Conservation (phyloP, 1,140 invertebrate species). For the Agraylea sexmaculata region DNA sequence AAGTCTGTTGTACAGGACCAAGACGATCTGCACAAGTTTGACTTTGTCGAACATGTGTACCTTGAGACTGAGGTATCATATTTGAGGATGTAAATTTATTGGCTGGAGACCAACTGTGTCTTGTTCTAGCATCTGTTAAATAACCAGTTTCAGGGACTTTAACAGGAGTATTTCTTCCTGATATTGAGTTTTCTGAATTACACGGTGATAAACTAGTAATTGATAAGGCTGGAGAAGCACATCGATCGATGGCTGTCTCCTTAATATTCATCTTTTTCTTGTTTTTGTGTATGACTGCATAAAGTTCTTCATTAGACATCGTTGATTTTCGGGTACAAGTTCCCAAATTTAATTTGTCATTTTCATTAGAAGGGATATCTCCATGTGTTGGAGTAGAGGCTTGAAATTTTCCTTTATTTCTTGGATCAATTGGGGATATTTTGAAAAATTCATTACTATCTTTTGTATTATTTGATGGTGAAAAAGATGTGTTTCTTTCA, state of each 20-base stretch:
- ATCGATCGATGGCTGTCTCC: constrained; percentile 39
- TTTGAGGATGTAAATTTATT: constrained; percentile 29
- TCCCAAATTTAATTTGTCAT: constrained; percentile 22
- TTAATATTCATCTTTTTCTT: constrained; percentile 62
- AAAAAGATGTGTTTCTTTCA: too few species aligned
- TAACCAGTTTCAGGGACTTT: constrained; percentile 45
- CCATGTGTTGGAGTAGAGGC: constrained; percentile 47
- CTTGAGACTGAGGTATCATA: constrained; percentile 22
- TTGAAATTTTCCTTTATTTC: constrained; percentile 37
- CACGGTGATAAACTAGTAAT: constrained; percentile 40
- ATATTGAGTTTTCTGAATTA: constrained; percentile 36
- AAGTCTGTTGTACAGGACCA: constrained; percentile 51
- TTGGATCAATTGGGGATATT: constrained; percentile 52
- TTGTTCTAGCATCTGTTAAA: constrained; percentile 37
- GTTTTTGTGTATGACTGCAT: constrained; percentile 65
- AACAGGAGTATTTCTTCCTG: constrained; percentile 30
- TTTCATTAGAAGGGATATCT: constrained; percentile 26
- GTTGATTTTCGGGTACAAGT: constrained; percentile 56
- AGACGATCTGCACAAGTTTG: constrained; percentile 44
- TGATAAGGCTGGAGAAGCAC: constrained; percentile 40
- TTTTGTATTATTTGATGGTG: constrained; percentile 3
- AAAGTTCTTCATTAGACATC: constrained; percentile 65
- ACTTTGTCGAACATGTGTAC: constrained; percentile 37
- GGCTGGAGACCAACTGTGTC: constrained; percentile 42
- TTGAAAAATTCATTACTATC: constrained; percentile 33